Percentiles rank a stretch among this genome's conserved stretches.
Evolutionary conservation across 2,797 vertebrate species (phyloP).

Genomic region (Coendou prehensilis): DNA sequence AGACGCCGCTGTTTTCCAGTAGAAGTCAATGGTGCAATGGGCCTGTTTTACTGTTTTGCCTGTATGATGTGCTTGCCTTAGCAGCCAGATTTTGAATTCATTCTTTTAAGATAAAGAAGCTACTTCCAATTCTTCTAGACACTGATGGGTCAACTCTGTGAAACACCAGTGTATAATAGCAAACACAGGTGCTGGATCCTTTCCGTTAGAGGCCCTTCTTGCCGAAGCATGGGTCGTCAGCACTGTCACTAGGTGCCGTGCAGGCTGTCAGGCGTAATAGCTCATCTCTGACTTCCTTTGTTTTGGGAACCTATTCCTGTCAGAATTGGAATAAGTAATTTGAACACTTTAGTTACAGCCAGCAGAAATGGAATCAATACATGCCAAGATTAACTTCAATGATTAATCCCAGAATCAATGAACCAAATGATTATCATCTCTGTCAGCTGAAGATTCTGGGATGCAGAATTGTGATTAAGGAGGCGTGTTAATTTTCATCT

Average conservation of each 20-base stretch:
- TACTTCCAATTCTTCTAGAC: conserved; percentile 62
- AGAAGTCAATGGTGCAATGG: background rate
- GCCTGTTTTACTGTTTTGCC: background rate
- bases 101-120: conserved; percentile 71
- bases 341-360: conserved; percentile 78
- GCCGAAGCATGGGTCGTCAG: background rate
- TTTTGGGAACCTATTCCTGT: conserved; percentile 78
- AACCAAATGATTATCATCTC: conserved; percentile 79
- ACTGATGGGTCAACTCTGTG: conserved; percentile 71
- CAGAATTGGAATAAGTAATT: conserved; percentile 79
- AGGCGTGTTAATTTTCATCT: conserved; percentile 68
- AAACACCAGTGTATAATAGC: conserved; percentile 51
- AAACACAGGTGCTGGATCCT: conserved; percentile 60
- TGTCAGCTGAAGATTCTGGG: conserved; percentile 76
- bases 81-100: conserved; percentile 56
- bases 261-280: conserved; percentile 76
- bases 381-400: conserved; percentile 81
- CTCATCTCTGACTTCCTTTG: conserved; percentile 80
- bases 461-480: conserved; percentile 74
- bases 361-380: conserved; percentile 80
- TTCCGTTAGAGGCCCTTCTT: conserved; percentile 45
- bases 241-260: conserved; percentile 47
- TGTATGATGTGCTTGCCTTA: conserved; percentile 34
- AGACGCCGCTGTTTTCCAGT: background rate
- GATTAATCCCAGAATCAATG: conserved; percentile 82